These are phyloP conservation scores for Phrynocephalus guinanensis DNA, from an alignment of 2,797 vertebrate species.

Conservation along the genomic window DNA sequence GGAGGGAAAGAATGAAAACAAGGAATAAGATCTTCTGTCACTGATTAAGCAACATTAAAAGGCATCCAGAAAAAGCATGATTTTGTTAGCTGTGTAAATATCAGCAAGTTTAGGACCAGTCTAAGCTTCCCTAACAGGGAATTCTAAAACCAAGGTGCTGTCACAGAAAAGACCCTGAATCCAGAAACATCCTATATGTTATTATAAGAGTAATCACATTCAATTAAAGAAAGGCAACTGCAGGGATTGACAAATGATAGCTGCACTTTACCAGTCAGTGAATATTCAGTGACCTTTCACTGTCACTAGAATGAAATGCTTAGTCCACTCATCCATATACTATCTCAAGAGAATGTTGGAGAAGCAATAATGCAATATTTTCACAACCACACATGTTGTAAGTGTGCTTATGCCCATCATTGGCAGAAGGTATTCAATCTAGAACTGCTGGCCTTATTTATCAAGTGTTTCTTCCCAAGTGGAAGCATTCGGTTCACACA, in stretches of 20 bases:
- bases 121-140: background rate
- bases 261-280: background rate
- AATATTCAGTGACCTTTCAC: background rate
- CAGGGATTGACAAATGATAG: background rate
- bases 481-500: background rate
- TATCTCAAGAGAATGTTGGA: constrained; percentile 32
- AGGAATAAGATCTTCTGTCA: background rate
- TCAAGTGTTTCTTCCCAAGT: background rate
- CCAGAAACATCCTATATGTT: background rate
- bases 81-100: background rate
- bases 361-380: background rate
- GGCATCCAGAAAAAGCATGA: background rate
- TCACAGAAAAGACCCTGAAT: background rate
- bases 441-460: background rate
- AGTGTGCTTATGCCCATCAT: background rate
- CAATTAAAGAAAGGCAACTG: background rate
- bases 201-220: background rate
- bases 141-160: background rate
- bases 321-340: fast-evolving
- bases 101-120: background rate
- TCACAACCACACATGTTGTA: background rate
- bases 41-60: background rate
- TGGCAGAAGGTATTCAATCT: background rate
- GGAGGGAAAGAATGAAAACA: background rate
- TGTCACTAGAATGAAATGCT: background rate